A percentile compares a stretch with the other conserved stretches of the same genome.
Conservation (phyloP, 2,888 invertebrate genomes). For the Aleiodes leptofemur region DNA sequence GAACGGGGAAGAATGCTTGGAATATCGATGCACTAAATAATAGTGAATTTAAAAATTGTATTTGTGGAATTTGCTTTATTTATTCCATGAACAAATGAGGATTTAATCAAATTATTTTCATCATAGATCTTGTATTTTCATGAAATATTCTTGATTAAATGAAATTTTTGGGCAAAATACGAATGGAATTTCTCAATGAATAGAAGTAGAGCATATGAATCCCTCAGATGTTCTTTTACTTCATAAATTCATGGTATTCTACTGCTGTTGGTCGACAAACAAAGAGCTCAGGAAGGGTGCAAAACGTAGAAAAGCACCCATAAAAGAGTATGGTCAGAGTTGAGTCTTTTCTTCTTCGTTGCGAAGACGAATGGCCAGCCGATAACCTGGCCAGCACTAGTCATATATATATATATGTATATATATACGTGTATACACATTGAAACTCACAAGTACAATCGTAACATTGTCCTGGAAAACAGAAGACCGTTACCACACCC, state of each 20-base stretch:
- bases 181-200: neutral
- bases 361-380: conserved; percentile 67
- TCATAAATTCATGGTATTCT: neutral
- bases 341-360: conserved; percentile 14
- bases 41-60: neutral
- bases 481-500: conserved; percentile 27
- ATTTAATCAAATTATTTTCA: no score
- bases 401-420: no score
- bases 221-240: neutral
- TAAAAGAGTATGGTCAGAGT: conserved; percentile 40
- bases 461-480: conserved; percentile 1
- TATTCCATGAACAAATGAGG: no score
- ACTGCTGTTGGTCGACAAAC: neutral
- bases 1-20: conserved; percentile 21
- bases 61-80: neutral
- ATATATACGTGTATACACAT: no score
- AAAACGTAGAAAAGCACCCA: conserved; percentile 28
- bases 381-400: conserved; percentile 55
- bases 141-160: no score
- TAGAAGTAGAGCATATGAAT: no score
- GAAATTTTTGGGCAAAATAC: no score
- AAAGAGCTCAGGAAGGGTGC: conserved; percentile 1
- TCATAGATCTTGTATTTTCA: no score
- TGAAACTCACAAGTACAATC: neutral
- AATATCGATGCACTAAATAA: conserved; percentile 24